Conservation (phyloP, 1,140 invertebrate species). For the Heliothis virescens region DNA sequence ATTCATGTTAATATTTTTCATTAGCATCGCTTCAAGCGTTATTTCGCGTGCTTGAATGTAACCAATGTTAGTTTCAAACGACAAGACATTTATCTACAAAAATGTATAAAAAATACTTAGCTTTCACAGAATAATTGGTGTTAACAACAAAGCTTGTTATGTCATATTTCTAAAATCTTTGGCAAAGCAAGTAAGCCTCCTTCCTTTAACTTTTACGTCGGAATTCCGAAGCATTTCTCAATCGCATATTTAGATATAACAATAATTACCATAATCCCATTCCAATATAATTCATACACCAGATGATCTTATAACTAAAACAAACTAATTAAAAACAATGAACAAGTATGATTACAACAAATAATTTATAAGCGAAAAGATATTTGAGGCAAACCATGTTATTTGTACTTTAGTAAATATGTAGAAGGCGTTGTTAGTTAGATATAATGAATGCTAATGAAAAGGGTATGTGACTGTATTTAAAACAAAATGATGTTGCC, state of each 20-base stretch:
- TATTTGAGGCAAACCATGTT: slow-evolving; percentile 46
- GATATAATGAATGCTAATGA: background rate
- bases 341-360: slow-evolving; percentile 61
- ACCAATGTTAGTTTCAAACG: slow-evolving; percentile 15
- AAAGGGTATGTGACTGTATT: background rate
- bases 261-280: slow-evolving; percentile 49
- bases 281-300: slow-evolving; percentile 46
- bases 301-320: slow-evolving; percentile 59
- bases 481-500: slow-evolving; percentile 42
- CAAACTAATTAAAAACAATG: slow-evolving; percentile 60
- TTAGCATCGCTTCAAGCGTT: slow-evolving; percentile 24
- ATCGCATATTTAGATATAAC: slow-evolving; percentile 39
- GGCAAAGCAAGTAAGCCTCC: slow-evolving; percentile 42
- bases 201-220: background rate
- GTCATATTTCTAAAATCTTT: slow-evolving; percentile 2
- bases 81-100: background rate
- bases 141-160: slow-evolving; percentile 25
- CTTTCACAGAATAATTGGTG: background rate
- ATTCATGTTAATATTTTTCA: slow-evolving; percentile 9
- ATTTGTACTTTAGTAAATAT: slow-evolving; percentile 55
- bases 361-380: slow-evolving; percentile 55
- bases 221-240: slow-evolving; percentile 43
- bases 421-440: background rate
- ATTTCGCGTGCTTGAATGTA: background rate
- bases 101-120: background rate